These are phyloP conservation scores for Callopanchax toddi DNA, from an alignment of 2,113 vertebrate species.

Conservation along the genomic window DNA sequence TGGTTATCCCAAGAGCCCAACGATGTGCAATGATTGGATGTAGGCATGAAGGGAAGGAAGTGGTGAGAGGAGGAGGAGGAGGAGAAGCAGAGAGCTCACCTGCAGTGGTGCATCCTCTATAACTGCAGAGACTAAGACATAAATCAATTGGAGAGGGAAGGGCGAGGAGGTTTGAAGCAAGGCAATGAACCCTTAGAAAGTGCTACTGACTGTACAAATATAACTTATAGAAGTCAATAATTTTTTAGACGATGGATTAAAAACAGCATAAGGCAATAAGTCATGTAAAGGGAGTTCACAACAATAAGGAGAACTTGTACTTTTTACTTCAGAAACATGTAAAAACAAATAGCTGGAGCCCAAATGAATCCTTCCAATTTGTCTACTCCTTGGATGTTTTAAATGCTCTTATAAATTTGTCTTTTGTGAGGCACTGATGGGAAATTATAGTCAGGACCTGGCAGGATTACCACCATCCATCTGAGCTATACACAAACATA, in stretches of 20 bases:
- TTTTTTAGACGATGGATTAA: slow-evolving; percentile 36
- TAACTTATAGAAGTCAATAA: slow-evolving; percentile 27
- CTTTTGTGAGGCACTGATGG: slow-evolving; percentile 9
- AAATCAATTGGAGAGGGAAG: slow-evolving; percentile 48
- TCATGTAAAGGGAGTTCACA: slow-evolving; percentile 1
- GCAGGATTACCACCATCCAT: slow-evolving; percentile 44
- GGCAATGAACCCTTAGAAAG: slow-evolving; percentile 9
- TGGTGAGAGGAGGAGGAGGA: slow-evolving; percentile 7
- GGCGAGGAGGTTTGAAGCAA: slow-evolving; percentile 2
- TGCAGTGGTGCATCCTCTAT: slow-evolving; percentile 65
- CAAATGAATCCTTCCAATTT: background rate
- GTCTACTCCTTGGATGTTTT: slow-evolving; percentile 7
- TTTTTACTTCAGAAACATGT: background rate
- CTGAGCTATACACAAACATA: slow-evolving; percentile 36
- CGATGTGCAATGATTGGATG: slow-evolving; percentile 56
- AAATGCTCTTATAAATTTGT: slow-evolving; percentile 31
- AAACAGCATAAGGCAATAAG: slow-evolving; percentile 34
- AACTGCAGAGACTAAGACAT: slow-evolving; percentile 41
- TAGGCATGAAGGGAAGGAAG: slow-evolving; percentile 32
- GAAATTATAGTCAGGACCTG: slow-evolving; percentile 37
- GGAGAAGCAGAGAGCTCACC: slow-evolving; percentile 49
- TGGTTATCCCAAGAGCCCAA: slow-evolving; percentile 48
- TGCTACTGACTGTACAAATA: slow-evolving; percentile 10
- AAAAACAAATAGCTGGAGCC: background rate
- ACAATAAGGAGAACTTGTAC: background rate